Base-by-base conservation (phyloP, 1,140 invertebrate species). In the Melipona quadrifasciata region DNA sequence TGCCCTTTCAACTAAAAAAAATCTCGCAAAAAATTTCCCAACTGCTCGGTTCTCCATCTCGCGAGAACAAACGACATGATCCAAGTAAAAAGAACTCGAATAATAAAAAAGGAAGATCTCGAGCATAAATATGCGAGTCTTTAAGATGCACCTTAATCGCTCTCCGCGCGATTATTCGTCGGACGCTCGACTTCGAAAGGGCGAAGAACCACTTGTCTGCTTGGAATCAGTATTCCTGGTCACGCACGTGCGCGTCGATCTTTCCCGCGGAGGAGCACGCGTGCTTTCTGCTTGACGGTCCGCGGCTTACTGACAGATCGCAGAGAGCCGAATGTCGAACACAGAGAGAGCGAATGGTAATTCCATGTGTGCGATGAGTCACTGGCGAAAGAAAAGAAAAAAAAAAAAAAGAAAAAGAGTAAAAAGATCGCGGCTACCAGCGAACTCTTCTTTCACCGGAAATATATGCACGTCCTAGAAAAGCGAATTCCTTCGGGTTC, bases 321-420 rank as follows among this genome's bases (percentile, higher is more conserved):
- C 39, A 73, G 68, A 85, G 68, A 77, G 67, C 34, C 61, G 87
- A 79, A 88, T 51, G 55, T 16, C 16, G 72, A 76, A 82, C 39
- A 61, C 55, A 84, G 74, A 87, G 31, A 31, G 53, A 75, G 17
- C 85, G 71, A 78, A 88, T 88, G 68, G 78, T 64, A 85, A 88
- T 88, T 75, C 86, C 78, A 78, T 72, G 78, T 87, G 86, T 27
- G 65, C 47, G 74, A 47, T 88, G 87, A 88, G 51, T 88, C 87
- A 88, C 24, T 24, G 73, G 16, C 31, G 58, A 61, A 88, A 75
- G 67, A 81, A 65, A 82, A 51, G 65, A 39, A 39, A 6, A 39
- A 39, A 5, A 0, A 39, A 39, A 39, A 8, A 39, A 10, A 39
- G 6, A 39, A 39, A 39, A 39, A 39, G 6, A 39, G 5, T n/a